These are phyloP conservation scores for Sphaerophoria rueppellii DNA, from an alignment of 2,888 invertebrate genomes.

Conservation along the genomic window DNA sequence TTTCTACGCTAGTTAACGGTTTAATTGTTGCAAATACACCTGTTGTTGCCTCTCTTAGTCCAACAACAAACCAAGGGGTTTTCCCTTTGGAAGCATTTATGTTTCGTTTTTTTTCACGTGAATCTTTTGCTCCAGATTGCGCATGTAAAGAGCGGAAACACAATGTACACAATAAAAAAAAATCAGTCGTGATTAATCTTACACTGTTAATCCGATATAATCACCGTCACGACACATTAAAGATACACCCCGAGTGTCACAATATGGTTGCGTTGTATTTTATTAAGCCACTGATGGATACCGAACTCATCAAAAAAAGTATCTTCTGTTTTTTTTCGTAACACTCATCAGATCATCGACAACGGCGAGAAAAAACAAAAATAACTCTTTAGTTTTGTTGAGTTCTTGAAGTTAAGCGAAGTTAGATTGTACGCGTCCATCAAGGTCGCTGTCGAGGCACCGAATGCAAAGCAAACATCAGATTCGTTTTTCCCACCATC, in stretches of 20 bases:
- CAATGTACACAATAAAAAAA: constrained; percentile 9
- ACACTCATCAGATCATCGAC: constrained; percentile 1
- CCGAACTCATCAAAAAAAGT: constrained; percentile 40
- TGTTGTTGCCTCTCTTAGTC: constrained; percentile 11
- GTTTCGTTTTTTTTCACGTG: constrained; percentile 2
- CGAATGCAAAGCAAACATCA: constrained; percentile 77
- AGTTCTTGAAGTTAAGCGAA: constrained; percentile 55
- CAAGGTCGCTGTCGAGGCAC: constrained; percentile 82
- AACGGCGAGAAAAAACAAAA: constrained; percentile 5
- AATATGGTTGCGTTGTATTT: background rate
- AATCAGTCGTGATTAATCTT: constrained; percentile 40
- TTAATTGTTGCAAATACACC: constrained; percentile 52
- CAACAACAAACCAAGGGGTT: background rate
- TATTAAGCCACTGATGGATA: constrained; percentile 31
- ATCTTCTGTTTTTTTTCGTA: constrained; percentile 40
- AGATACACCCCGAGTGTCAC: constrained; percentile 49
- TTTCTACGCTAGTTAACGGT: constrained; percentile 60
- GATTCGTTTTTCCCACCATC: constrained; percentile 74
- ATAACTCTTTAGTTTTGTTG: background rate
- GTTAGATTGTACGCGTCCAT: constrained; percentile 80
- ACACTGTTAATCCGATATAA: constrained; percentile 48
- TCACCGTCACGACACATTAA: constrained; percentile 50
- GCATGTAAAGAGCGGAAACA: constrained; percentile 61
- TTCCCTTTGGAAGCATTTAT: constrained; percentile 36
- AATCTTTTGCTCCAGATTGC: constrained; percentile 50